These are phyloP conservation scores for Serranus cabrilla DNA, from an alignment of 2,797 vertebrate genomes.

Conservation along the genomic window DNA sequence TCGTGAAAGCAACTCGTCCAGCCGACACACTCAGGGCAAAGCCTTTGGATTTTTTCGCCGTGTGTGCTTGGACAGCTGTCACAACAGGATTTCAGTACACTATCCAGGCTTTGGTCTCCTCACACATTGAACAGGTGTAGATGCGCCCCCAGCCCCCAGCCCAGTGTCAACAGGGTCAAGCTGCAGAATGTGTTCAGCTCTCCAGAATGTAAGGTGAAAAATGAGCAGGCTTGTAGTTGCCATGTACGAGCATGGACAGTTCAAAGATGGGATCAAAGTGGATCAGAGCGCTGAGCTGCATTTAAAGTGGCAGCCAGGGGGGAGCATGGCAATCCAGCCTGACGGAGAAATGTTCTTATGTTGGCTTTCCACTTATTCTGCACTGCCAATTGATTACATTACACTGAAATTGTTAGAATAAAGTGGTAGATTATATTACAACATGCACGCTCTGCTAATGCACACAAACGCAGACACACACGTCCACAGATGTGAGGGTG, in stretches of 20 bases:
- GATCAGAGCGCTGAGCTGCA: conserved; percentile 44
- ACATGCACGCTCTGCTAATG: not conserved
- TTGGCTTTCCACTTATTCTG: not conserved
- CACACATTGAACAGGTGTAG: conserved; percentile 67
- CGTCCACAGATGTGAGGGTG: conserved; percentile 14
- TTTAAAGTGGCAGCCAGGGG: conserved; percentile 50
- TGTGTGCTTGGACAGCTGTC: conserved; percentile 75
- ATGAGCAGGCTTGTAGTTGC: conserved; percentile 38
- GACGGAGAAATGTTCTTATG: not conserved
- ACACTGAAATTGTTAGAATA: not conserved
- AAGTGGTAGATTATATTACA: not conserved
- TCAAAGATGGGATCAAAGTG: conserved; percentile 78
- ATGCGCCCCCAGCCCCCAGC: not conserved
- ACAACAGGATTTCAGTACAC: conserved; percentile 65
- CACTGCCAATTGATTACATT: not conserved
- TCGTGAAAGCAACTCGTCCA: conserved; percentile 9
- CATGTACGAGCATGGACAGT: conserved; percentile 49
- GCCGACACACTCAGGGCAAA: not conserved
- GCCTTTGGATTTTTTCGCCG: conserved; percentile 1
- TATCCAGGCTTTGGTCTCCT: conserved; percentile 41
- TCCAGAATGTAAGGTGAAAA: conserved; percentile 40
- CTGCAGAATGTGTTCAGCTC: conserved; percentile 43
- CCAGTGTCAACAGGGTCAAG: conserved; percentile 42
- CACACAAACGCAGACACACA: not conserved
- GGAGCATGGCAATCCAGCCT: conserved; percentile 3